Evolutionary conservation across 1,140 invertebrate genomes (phyloP).

Genomic region (Tetramorium parvispinum): DNA sequence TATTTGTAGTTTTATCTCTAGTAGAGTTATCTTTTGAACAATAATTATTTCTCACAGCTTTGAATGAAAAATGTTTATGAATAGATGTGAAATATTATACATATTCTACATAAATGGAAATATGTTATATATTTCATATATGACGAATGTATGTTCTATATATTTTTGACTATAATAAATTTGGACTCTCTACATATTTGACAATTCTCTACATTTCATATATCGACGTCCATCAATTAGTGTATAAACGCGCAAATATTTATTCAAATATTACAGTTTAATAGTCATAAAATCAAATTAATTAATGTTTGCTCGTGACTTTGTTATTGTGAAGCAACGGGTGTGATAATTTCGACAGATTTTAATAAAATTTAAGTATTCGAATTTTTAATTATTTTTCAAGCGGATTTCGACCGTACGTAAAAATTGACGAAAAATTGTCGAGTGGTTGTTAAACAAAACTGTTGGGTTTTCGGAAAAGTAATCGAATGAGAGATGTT

Average conservation of each 20-base stretch:
- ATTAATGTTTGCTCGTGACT: conserved; percentile 44
- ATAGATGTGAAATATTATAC: not conserved
- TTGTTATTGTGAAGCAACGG: not conserved
- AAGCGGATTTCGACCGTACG: not conserved
- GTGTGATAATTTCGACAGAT: conserved; percentile 32
- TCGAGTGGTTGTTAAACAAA: conserved; percentile 16
- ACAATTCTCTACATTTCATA: conserved; percentile 36
- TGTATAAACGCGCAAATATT: conserved; percentile 52
- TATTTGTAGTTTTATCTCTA: not conserved
- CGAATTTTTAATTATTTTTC: conserved; percentile 45
- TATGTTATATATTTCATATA: not conserved
- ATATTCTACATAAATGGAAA: not conserved
- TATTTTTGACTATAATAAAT: conserved; percentile 24
- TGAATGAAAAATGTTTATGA: not conserved
- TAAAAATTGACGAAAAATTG: conserved; percentile 2
- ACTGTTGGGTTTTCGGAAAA: conserved; percentile 6
- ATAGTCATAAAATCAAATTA: conserved; percentile 50
- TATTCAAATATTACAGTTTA: conserved; percentile 39
- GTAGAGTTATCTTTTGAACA: not conserved
- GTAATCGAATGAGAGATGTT: not conserved
- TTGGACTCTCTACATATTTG: conserved; percentile 6
- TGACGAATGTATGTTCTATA: not conserved
- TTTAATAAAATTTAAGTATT: conserved; percentile 22
- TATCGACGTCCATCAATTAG: conserved; percentile 48
- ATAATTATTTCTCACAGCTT: not conserved